Percentiles rank a stretch among this genome's conserved stretches.
These are phyloP conservation scores for Jaculus jaculus DNA, from an alignment of 2,113 vertebrate genomes.

Conservation along the genomic window DNA sequence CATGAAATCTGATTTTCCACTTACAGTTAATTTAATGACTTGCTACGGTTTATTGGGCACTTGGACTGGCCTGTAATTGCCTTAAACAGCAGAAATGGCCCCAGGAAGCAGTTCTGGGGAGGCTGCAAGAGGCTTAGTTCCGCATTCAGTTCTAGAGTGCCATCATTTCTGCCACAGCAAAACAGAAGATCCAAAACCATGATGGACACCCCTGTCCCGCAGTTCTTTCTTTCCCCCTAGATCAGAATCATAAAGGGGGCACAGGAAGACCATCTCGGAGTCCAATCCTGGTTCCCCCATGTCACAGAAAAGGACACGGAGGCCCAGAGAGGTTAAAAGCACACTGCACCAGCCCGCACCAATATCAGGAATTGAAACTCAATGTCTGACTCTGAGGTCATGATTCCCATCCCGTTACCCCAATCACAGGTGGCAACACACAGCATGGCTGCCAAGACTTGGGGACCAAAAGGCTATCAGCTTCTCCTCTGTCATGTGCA, in stretches of 20 bases:
- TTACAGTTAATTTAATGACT: not conserved
- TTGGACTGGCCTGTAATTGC: not conserved
- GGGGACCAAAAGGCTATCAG: not conserved
- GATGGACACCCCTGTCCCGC: not conserved
- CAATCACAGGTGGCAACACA: fast-evolving
- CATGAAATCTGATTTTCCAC: not conserved
- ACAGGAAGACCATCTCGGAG: not conserved
- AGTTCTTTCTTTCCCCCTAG: not conserved
- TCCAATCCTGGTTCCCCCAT: not conserved
- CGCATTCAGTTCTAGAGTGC: not conserved
- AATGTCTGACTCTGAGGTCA: fast-evolving
- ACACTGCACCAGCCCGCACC: not conserved
- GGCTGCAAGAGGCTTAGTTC: fast-evolving
- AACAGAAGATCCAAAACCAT: not conserved
- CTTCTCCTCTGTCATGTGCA: not conserved
- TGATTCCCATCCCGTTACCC: fast-evolving
- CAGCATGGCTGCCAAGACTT: not conserved
- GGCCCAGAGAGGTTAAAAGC: not conserved
- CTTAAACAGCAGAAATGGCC: not conserved
- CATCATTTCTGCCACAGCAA: not conserved
- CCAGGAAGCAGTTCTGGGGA: not conserved
- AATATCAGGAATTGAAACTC: not conserved
- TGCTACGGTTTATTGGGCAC: not conserved
- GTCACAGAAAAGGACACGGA: not conserved
- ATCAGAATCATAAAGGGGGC: not conserved